Evolutionary conservation across 2,797 vertebrate species (phyloP).

Genomic region (Hippoglossus hippoglossus): DNA sequence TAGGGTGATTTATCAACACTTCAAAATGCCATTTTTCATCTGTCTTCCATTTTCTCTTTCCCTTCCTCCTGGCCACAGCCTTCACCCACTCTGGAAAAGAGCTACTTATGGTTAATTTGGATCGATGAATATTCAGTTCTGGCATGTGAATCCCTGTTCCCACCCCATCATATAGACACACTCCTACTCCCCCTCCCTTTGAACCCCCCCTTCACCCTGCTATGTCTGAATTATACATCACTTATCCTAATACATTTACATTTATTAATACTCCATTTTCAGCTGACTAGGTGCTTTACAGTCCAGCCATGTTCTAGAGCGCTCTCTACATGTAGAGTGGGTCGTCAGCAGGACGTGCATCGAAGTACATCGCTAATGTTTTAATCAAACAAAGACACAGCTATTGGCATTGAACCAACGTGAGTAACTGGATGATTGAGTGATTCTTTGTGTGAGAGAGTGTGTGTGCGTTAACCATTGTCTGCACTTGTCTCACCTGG

Average conservation of each 20-base stretch:
- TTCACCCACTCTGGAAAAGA: constrained; percentile 45
- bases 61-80: constrained; percentile 17
- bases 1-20: constrained; percentile 65
- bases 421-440: constrained; percentile 57
- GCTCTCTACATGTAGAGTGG: constrained; percentile 61
- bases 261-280: constrained; percentile 80
- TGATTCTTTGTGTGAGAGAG: constrained; percentile 42
- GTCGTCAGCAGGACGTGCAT: constrained; percentile 56
- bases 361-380: constrained; percentile 63
- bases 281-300: constrained; percentile 80
- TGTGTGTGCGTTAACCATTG: constrained; percentile 14
- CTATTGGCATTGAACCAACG: constrained; percentile 65
- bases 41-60: constrained; percentile 32
- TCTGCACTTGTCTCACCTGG: constrained; percentile 87
- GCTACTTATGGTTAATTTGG: constrained; percentile 52
- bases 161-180: constrained; percentile 62
- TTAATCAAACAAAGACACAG: constrained; percentile 72
- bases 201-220: constrained; percentile 26
- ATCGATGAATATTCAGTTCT: constrained; percentile 77
- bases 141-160: constrained; percentile 68
- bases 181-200: constrained; percentile 40
- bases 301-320: constrained; percentile 61
- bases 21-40: constrained; percentile 50
- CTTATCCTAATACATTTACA: constrained; percentile 84
- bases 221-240: constrained; percentile 83